Base-by-base conservation (phyloP, 2,888 invertebrate species). In the Brachyopa scutellaris region DNA sequence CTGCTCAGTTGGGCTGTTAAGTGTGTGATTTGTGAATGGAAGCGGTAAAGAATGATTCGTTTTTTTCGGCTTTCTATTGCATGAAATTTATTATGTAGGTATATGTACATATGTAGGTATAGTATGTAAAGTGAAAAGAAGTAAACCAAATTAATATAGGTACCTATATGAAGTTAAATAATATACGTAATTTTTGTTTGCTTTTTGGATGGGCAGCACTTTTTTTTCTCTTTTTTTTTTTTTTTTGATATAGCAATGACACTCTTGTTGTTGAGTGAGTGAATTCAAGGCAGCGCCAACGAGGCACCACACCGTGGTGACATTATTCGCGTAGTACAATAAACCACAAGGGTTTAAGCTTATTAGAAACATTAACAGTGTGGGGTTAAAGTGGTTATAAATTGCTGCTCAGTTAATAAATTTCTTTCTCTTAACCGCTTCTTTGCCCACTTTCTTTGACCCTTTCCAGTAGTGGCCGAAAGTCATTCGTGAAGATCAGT, bases 1-100 rank as follows among this genome's bases (percentile, higher is more conserved):
- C 31, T 17, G 70, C 13, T 19, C 29, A n/a, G n/a, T n/a, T n/a
- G n/a, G n/a, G n/a, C n/a, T n/a, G 23, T 53, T 40, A 72, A 70
- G 38, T 59, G 40, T 59, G 59, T 72, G 31, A 53, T 59, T 72
- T 61, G 70, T 61, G 61, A 72, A 61, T 72, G 61, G 33, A 70
- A 72, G 31, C 33, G 5, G 8, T 53, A 53, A 42, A 59, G 70
- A 59, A 72, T 61, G 6, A 36, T 55, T 45, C 8, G 17, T 21
- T 17, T 59, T 23, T 40, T 40, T 15, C 42, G 42, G n/a, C 40
- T 53, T 61, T 61, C 49, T 70, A 42, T 61, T 49, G 26, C 26
- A 15, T 6, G 36, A 31, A 47, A n/a, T n/a, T n/a, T n/a, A n/a
- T n/a, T n/a, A n/a, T n/a, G n/a, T n/a, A n/a, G n/a, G n/a, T n/a